Conservation (phyloP, 2,797 vertebrate genomes). For the Podarcis siculus region DNA sequence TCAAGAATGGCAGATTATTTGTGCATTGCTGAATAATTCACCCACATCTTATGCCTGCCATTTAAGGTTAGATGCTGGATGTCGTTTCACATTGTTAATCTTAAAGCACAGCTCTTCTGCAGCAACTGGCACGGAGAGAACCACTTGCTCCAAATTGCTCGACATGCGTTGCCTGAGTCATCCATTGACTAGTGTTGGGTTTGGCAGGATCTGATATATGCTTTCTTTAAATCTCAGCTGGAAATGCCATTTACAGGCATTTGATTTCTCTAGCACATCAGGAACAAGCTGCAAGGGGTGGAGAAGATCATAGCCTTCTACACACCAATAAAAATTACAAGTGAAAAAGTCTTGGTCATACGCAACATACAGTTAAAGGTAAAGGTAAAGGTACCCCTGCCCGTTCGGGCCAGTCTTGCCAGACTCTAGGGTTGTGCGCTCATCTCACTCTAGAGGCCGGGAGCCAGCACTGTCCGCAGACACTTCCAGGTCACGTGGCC, state of each 20-base stretch:
- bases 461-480: no score
- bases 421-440: no score
- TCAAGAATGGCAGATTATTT: slow-evolving; percentile 20
- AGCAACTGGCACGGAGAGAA: slow-evolving; percentile 28
- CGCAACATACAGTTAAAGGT: slow-evolving; percentile 11
- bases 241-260: slow-evolving; percentile 48
- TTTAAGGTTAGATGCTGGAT: slow-evolving; percentile 4
- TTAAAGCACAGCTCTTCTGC: slow-evolving; percentile 22
- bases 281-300: slow-evolving; percentile 27
- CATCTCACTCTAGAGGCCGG: no score
- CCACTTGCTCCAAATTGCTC: slow-evolving; percentile 30
- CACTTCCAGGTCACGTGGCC: no score
- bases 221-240: slow-evolving; percentile 55
- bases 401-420: no score
- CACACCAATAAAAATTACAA: neutral
- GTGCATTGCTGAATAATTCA: slow-evolving; percentile 23
- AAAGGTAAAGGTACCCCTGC: no score
- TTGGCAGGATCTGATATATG: slow-evolving; percentile 38
- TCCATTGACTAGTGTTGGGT: slow-evolving; percentile 34
- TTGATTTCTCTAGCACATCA: slow-evolving; percentile 34
- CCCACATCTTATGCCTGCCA: slow-evolving; percentile 17
- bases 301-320: slow-evolving; percentile 22
- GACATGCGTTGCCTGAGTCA: slow-evolving; percentile 59
- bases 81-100: slow-evolving; percentile 53
- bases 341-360: slow-evolving; percentile 2